Evolutionary conservation across 2,113 vertebrate species (phyloP).

Genomic region (Plestiodon gilberti): DNA sequence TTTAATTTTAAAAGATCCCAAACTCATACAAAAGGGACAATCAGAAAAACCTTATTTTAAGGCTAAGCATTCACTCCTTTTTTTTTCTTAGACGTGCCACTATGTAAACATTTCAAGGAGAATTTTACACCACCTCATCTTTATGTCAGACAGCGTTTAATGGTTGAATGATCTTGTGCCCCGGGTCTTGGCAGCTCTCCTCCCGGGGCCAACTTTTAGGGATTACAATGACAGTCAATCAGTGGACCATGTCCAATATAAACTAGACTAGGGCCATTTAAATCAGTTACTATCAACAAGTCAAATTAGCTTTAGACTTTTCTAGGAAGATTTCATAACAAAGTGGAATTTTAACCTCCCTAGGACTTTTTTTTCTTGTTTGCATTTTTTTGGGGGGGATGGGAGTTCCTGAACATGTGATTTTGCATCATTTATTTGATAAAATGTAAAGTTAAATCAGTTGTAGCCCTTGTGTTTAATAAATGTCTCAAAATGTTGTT

Average conservation of each 20-base stretch:
- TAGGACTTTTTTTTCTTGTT: slow-evolving; percentile 32
- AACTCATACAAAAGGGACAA: slow-evolving; percentile 65
- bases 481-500: neutral
- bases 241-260: slow-evolving; percentile 66
- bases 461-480: slow-evolving; percentile 35
- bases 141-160: slow-evolving; percentile 73
- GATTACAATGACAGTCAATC: slow-evolving; percentile 65
- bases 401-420: slow-evolving; percentile 44
- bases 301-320: slow-evolving; percentile 65
- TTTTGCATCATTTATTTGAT: slow-evolving; percentile 32
- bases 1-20: slow-evolving; percentile 58
- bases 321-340: slow-evolving; percentile 50
- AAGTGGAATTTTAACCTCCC: slow-evolving; percentile 59
- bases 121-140: slow-evolving; percentile 73
- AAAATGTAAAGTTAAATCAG: slow-evolving; percentile 43
- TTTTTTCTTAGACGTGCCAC: slow-evolving; percentile 53
- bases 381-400: slow-evolving; percentile 37
- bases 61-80: slow-evolving; percentile 59
- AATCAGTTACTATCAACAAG: slow-evolving; percentile 66
- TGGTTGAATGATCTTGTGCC: slow-evolving; percentile 61
- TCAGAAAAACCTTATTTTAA: slow-evolving; percentile 55
- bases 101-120: slow-evolving; percentile 72
- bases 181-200: slow-evolving; percentile 61
- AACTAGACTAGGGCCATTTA: slow-evolving; percentile 64
- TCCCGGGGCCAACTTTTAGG: slow-evolving; percentile 51